Base-by-base conservation (phyloP, 2,888 invertebrate species). In the Polyommatus icarus region DNA sequence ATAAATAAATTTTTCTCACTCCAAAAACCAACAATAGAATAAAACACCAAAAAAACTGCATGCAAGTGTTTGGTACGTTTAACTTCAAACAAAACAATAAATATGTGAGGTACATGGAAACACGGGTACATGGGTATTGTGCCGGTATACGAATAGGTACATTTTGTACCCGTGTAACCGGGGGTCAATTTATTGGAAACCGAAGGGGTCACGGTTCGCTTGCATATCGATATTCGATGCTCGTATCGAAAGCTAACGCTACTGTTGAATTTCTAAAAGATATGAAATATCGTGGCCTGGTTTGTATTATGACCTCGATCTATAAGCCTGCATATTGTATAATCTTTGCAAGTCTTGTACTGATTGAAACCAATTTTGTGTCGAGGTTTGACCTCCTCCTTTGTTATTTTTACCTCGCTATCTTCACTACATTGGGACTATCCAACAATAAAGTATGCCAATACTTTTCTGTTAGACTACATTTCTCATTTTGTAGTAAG, bases 31-130 rank as follows among this genome's bases (percentile, higher is more conserved):
- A 80, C 81, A 79, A 82, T 73, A 79, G 79, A 83, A 82, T 80
- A 83, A 79, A 81, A 83, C 81, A 81, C 80, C 81, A 79, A 76
- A 79, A 79, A 77, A 72, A 77, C 77, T 78, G 77, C 73, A 59
- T 24, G 20, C 73, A 86, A 86, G 87, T 88, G 88, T 89, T 87
- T 85, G 86, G 88, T 77, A 59, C 73, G 77, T 77, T 77, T 73
- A 59, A 57, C 71, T 77, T 77, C 59, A 82, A 88, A 88, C 87
- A 89, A 87, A 87, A 85, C 85, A 82, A 83, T 84, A 83, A 89
- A 89, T 89, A 89, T 77, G 73, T 77, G 59, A 46, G 77, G 72
- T 76, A 71, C 71, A 71, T 40, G 72, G 20, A 40, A 36, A 72
- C 72, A 72, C 72, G 40, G 72, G 20, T 20, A 36, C n/a, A 71